A percentile compares a stretch with the other conserved stretches of the same genome.
Conservation (phyloP, 2,113 vertebrate genomes). For the Isichthys henryi region DNA sequence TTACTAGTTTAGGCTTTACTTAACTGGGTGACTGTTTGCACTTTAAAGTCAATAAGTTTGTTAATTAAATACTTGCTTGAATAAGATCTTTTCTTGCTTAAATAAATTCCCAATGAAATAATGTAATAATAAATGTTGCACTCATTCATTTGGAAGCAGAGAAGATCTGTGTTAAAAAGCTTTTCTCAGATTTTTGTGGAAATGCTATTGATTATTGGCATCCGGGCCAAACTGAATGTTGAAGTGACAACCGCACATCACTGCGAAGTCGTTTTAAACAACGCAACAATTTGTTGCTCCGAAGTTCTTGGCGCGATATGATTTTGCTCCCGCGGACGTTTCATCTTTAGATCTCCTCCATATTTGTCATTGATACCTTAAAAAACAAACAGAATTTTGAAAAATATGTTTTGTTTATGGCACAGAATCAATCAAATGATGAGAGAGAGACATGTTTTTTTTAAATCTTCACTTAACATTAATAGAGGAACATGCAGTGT, state of each 20-base stretch:
- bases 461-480: neutral
- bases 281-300: conserved; percentile 48
- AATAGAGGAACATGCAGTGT: neutral
- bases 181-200: neutral
- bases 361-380: neutral
- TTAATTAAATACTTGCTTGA: neutral
- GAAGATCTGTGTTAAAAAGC: neutral
- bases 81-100: neutral
- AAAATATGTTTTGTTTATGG: neutral
- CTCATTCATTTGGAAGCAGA: neutral
- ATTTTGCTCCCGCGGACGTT: neutral
- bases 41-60: neutral
- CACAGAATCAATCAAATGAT: neutral
- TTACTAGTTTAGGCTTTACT: neutral
- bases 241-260: neutral
- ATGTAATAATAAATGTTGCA: neutral
- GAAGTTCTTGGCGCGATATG: conserved; percentile 40
- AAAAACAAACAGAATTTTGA: conserved; percentile 2
- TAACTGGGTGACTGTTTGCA: neutral
- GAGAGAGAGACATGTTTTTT: neutral
- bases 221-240: neutral
- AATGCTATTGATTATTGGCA: neutral
- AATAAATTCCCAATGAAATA: neutral
- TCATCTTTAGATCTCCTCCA: neutral
- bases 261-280: neutral